A percentile compares a stretch with the other conserved stretches of the same genome.
phyloP scores from a whole-genome alignment of 2,888 invertebrate genomes.

The Lasioglossum morio region DNA sequence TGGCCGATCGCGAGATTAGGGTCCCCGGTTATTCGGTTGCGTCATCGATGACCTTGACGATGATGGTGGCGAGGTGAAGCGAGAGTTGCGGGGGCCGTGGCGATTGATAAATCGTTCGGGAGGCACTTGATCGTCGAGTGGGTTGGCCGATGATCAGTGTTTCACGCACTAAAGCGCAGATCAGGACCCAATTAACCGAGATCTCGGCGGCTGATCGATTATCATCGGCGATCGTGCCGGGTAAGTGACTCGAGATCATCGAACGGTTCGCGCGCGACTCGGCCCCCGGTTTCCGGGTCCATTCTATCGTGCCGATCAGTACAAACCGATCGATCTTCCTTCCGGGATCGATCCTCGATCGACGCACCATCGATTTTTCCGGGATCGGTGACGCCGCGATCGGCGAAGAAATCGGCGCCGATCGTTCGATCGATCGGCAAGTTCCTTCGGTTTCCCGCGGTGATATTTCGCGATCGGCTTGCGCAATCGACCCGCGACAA shows the following conservation, averaged over 20 bases:
- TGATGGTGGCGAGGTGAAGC: background rate
- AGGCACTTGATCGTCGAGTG: constrained; percentile 67
- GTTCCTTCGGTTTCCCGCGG: constrained; percentile 3
- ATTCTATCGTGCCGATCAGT: background rate
- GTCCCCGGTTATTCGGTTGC: constrained; percentile 35
- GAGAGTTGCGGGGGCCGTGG: constrained; percentile 30
- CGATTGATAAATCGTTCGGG: constrained; percentile 77
- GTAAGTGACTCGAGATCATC: constrained; percentile 58
- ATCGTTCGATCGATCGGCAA: background rate
- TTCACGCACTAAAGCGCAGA: constrained; percentile 67
- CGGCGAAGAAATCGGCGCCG: constrained; percentile 5
- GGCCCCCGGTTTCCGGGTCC: background rate
- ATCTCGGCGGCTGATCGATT: constrained; percentile 70
- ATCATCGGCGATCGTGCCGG: constrained; percentile 50
- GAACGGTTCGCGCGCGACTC: background rate
- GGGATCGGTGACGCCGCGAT: background rate
- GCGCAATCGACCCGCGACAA: background rate
- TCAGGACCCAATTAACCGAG: constrained; percentile 75
- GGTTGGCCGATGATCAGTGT: constrained; percentile 67
- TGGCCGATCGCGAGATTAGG: constrained; percentile 50
- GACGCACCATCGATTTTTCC: background rate
- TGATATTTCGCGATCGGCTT: constrained; percentile 41
- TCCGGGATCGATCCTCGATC: constrained; percentile 6
- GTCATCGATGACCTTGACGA: constrained; percentile 70
- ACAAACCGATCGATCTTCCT: background rate